A percentile compares a stretch with the other conserved stretches of the same genome.
Conservation (phyloP, 2,113 vertebrate genomes). For the Oreochromis tanganicae region DNA sequence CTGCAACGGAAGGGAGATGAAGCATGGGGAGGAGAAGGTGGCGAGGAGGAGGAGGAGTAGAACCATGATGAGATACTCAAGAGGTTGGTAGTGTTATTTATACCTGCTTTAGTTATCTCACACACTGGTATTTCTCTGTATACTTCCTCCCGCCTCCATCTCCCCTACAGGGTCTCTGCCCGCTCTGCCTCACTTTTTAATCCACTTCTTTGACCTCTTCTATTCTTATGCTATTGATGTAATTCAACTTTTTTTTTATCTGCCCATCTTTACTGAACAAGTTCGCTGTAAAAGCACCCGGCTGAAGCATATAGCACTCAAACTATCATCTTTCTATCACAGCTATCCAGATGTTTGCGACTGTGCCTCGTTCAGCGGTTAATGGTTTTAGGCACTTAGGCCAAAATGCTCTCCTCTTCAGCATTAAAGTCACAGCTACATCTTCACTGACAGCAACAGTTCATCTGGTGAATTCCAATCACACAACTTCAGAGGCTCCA, state of each 20-base stretch:
- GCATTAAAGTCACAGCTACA: slow-evolving; percentile 26
- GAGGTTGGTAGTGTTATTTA: slow-evolving; percentile 47
- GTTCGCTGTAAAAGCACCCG: not conserved
- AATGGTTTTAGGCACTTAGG: not conserved
- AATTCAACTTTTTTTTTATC: not conserved
- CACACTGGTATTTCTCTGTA: not conserved
- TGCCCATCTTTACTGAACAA: not conserved
- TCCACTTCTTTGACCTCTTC: not conserved
- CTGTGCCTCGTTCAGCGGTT: not conserved
- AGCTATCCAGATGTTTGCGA: not conserved
- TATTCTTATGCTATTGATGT: not conserved
- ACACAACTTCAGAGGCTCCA: slow-evolving; percentile 49
- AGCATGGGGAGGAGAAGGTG: slow-evolving; percentile 19
- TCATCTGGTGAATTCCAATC: slow-evolving; percentile 56
- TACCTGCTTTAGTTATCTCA: slow-evolving; percentile 25
- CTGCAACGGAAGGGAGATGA: not conserved
- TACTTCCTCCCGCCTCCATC: not conserved
- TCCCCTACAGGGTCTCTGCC: not conserved
- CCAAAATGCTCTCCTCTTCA: not conserved
- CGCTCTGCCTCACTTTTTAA: not conserved
- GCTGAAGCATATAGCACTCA: not conserved
- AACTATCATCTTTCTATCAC: not conserved
- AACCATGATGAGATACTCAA: not conserved
- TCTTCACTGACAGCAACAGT: slow-evolving; percentile 26
- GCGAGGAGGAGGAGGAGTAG: slow-evolving; percentile 6